These are phyloP conservation scores for Tetrao urogallus DNA, from an alignment of 2,113 vertebrate genomes.

Conservation along the genomic window DNA sequence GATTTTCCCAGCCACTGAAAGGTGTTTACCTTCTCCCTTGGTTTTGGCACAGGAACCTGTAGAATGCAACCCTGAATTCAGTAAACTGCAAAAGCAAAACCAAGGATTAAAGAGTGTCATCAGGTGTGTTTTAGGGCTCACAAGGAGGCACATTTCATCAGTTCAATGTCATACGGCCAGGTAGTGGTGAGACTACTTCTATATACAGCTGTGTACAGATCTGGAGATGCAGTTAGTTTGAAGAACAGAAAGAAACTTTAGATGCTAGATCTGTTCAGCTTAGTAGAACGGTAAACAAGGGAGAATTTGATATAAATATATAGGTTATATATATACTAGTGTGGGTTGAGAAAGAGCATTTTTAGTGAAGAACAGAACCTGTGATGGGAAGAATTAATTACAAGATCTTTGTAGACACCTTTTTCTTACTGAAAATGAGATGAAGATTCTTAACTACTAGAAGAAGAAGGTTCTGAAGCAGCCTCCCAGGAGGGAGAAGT, in stretches of 20 bases:
- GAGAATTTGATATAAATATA: neutral
- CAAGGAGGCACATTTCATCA: neutral
- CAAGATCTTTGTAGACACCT: neutral
- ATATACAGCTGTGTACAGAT: neutral
- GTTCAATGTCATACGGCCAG: neutral
- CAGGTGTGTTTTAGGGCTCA: neutral
- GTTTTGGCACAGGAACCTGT: neutral
- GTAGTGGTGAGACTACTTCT: neutral
- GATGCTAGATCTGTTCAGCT: neutral
- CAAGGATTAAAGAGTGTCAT: neutral
- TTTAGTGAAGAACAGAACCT: neutral
- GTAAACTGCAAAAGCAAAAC: neutral
- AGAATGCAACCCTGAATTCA: neutral
- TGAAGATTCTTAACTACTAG: neutral
- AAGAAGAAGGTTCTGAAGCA: neutral
- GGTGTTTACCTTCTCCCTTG: neutral
- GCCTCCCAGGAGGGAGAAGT: neutral
- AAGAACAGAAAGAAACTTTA: neutral
- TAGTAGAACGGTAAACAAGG: neutral
- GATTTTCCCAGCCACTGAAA: conserved; percentile 26
- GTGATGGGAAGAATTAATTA: neutral
- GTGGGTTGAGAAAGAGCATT: neutral
- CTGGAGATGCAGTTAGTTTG: neutral
- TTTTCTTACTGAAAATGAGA: neutral
- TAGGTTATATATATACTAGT: neutral